Conservation (phyloP, 2,888 invertebrate genomes). For the Caenorhabditis zanzibari region DNA sequence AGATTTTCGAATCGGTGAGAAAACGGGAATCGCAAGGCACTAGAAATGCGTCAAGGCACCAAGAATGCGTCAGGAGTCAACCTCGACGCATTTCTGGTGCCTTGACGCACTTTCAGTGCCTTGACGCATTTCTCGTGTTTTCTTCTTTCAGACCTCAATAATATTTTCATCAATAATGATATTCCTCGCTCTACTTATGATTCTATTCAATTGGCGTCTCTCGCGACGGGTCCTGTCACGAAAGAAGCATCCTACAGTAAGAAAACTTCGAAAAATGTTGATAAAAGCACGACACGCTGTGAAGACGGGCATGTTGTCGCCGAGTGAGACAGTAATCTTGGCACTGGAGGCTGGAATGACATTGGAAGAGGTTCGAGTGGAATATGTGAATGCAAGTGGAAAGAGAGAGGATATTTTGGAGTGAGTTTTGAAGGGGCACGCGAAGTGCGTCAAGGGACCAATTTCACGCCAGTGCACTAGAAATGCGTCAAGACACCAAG, state of each 20-base stretch:
- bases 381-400: conserved; percentile 29
- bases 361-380: conserved; percentile 46
- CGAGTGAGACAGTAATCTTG: conserved; percentile 51
- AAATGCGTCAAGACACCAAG: conserved; percentile 1
- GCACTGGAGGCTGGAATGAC: conserved; percentile 56
- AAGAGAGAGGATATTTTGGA: conserved; percentile 39
- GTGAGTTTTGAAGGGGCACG: conserved; percentile 9
- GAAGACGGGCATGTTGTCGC: conserved; percentile 38
- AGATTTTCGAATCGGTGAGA: conserved; percentile 10
- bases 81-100: not conserved
- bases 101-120: not conserved
- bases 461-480: not conserved
- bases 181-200: conserved; percentile 32
- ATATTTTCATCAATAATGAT: conserved; percentile 40
- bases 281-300: conserved; percentile 33
- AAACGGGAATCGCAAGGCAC: not conserved
- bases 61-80: too few relatives aligned
- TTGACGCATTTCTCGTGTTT: not conserved
- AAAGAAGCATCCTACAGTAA: conserved; percentile 26
- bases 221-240: conserved; percentile 19
- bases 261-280: conserved; percentile 36
- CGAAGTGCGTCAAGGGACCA: not conserved
- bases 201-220: conserved; percentile 35
- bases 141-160: conserved; percentile 30
- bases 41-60: not conserved